phyloP scores from a whole-genome alignment of 2,797 vertebrate genomes.

The Hemibagrus guttatus region DNA sequence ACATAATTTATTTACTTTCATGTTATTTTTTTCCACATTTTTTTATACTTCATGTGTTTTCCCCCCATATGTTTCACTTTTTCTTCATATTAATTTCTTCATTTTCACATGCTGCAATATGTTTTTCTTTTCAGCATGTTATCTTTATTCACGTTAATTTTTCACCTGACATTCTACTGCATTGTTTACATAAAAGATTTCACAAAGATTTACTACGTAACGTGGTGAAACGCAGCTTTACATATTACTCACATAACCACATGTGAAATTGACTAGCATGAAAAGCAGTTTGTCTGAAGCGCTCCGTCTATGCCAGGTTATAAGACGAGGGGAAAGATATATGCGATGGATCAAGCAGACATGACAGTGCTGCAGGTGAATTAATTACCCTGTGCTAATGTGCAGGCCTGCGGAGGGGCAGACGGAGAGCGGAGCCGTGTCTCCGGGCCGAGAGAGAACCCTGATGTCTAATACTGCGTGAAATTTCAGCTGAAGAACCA shows the following conservation, averaged over 20 bases:
- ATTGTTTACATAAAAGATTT: neutral
- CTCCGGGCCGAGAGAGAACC: constrained; percentile 40
- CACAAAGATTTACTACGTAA: neutral
- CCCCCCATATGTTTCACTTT: neutral
- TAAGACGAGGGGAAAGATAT: constrained; percentile 11
- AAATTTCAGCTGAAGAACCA: constrained; percentile 51
- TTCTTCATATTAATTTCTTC: neutral
- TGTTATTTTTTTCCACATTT: neutral
- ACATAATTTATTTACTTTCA: neutral
- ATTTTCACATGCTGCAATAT: neutral
- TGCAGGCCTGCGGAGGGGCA: constrained; percentile 47
- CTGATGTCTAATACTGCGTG: constrained; percentile 47
- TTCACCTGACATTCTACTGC: no score
- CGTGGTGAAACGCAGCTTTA: neutral
- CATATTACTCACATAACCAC: no score
- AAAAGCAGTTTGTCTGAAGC: neutral
- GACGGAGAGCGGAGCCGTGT: constrained; percentile 21
- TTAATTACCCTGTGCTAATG: constrained; percentile 52
- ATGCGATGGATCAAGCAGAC: constrained; percentile 53
- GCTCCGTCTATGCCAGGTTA: neutral
- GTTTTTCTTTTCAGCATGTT: neutral
- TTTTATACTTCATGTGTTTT: neutral
- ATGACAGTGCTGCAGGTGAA: constrained; percentile 47
- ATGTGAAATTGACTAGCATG: neutral
- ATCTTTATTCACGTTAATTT: neutral